These are phyloP conservation scores for Chymomyza costata DNA, from an alignment of 1,140 invertebrate genomes.

Conservation along the genomic window DNA sequence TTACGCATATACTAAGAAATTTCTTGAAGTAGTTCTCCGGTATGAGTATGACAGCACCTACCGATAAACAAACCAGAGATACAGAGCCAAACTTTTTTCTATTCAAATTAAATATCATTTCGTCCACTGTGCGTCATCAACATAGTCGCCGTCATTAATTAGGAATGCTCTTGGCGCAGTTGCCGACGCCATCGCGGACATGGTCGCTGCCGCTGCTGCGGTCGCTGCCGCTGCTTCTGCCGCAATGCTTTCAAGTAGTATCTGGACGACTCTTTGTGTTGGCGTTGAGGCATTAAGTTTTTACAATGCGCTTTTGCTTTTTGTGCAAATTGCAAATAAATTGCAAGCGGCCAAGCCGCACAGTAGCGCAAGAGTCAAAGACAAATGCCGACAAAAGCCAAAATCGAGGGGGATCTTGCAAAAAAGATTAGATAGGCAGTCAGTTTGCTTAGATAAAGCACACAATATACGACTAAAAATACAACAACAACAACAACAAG, in stretches of 20 bases:
- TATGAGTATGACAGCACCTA: too few relatives aligned
- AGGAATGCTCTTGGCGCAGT: slow-evolving; percentile 59
- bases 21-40: neutral
- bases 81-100: too few relatives aligned
- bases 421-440: neutral
- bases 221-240: neutral
- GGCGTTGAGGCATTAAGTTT: slow-evolving; percentile 63
- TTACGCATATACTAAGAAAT: too few relatives aligned
- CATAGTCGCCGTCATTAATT: slow-evolving; percentile 69
- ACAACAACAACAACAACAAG: slow-evolving; percentile 4
- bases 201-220: neutral
- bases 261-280: slow-evolving; percentile 60
- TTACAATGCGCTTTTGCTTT: slow-evolving; percentile 41
- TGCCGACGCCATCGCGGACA: slow-evolving; percentile 25
- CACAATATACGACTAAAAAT: too few relatives aligned
- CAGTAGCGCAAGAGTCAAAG: slow-evolving; percentile 34
- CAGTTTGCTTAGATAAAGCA: neutral
- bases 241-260: slow-evolving; percentile 11
- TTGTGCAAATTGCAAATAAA: slow-evolving; percentile 72
- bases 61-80: too few relatives aligned
- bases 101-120: too few relatives aligned
- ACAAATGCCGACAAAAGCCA: slow-evolving; percentile 19
- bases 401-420: slow-evolving; percentile 5
- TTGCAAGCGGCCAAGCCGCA: slow-evolving; percentile 40
- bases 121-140: too few relatives aligned